These are phyloP conservation scores for Dicerorhinus sumatrensis DNA, from an alignment of 2,113 vertebrate species.

Conservation along the genomic window DNA sequence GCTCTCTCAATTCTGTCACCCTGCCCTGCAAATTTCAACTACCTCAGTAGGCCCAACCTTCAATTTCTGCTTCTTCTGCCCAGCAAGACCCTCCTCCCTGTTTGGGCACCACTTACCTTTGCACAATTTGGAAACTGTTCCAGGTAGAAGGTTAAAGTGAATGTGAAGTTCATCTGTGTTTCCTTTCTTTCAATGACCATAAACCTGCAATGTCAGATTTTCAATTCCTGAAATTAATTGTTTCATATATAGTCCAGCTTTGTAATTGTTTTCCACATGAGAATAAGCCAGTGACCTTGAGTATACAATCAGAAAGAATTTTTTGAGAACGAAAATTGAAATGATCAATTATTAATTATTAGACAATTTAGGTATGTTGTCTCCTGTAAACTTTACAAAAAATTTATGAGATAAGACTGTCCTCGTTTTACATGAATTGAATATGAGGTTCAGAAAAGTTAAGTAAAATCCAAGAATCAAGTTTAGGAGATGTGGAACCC, in stretches of 20 bases:
- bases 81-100: no score
- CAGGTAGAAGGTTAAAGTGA: neutral
- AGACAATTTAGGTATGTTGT: neutral
- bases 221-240: neutral
- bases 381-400: neutral
- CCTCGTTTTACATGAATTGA: neutral
- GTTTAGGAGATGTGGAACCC: neutral
- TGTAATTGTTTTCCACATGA: neutral
- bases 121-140: neutral
- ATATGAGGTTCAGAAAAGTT: neutral
- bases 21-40: neutral
- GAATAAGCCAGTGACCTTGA: neutral
- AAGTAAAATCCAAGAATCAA: neutral
- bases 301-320: no score
- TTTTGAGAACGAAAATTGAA: neutral
- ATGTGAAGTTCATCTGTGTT: no score
- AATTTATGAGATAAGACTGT: neutral
- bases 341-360: neutral
- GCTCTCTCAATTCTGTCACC: neutral
- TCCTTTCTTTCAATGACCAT: neutral
- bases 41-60: rapidly evolving
- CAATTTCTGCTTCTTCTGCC: neutral
- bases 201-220: neutral
- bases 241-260: neutral
- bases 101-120: neutral